phyloP scores from a whole-genome alignment of 2,888 invertebrate genomes.

The Cataglyphis cursor region DNA sequence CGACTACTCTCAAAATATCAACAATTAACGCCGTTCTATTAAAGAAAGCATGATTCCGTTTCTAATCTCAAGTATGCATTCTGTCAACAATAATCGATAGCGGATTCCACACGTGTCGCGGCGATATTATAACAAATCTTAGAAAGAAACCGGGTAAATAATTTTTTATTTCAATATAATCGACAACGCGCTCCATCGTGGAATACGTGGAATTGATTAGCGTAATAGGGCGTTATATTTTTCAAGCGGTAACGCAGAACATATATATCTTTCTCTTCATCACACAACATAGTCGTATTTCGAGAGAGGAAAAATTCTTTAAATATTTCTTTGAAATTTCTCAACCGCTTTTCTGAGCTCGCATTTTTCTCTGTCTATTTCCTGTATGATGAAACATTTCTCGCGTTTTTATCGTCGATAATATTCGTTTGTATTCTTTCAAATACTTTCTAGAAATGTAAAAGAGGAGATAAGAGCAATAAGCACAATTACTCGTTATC shows the following conservation, averaged over 20 bases:
- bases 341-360: neutral
- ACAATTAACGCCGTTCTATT: conserved; percentile 33
- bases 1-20: conserved; percentile 26
- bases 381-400: neutral
- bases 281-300: neutral
- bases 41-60: conserved; percentile 39
- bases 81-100: conserved; percentile 15
- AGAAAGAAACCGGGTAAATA: conserved; percentile 55
- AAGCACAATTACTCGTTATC: conserved; percentile 23
- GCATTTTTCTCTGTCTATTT: neutral
- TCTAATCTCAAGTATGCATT: conserved; percentile 44
- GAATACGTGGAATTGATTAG: conserved; percentile 37
- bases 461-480: conserved; percentile 22
- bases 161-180: conserved; percentile 63
- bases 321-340: neutral
- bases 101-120: conserved; percentile 56
- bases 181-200: conserved; percentile 34
- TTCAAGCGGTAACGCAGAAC: neutral
- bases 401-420: neutral
- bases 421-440: neutral
- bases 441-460: conserved; percentile 23
- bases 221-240: neutral
- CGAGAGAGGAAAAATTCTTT: neutral
- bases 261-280: neutral
- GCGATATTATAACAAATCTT: conserved; percentile 56